Evolutionary conservation across 2,797 vertebrate species (phyloP).

Genomic region (Gephyroberyx darwinii): DNA sequence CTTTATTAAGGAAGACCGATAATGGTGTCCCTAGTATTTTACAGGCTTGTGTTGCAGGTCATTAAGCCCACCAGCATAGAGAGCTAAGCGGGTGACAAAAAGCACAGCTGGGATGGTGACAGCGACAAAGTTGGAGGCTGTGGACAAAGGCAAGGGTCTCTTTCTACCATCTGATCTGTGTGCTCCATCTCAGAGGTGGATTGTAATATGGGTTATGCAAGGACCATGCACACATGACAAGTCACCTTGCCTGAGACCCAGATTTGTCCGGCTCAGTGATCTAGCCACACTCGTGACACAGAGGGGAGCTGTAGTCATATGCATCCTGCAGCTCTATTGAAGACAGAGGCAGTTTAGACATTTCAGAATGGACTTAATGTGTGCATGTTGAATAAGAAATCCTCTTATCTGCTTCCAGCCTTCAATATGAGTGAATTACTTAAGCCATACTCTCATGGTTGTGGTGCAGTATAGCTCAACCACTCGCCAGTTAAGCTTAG

Average conservation of each 20-base stretch:
- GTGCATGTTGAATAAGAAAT: conserved; percentile 8
- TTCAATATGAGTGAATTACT: conserved; percentile 41
- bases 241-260: conserved; percentile 61
- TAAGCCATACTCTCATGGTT: conserved; percentile 21
- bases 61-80: conserved; percentile 65
- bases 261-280: conserved; percentile 56
- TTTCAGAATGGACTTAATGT: neutral
- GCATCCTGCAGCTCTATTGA: conserved; percentile 32
- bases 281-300: conserved; percentile 42
- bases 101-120: conserved; percentile 65
- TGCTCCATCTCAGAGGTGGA: conserved; percentile 43
- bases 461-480: conserved; percentile 16
- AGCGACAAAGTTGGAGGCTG: conserved; percentile 63
- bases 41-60: conserved; percentile 59
- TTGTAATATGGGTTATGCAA: conserved; percentile 54
- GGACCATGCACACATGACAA: conserved; percentile 38
- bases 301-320: conserved; percentile 33
- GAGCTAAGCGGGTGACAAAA: conserved; percentile 40
- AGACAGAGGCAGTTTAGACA: conserved; percentile 46
- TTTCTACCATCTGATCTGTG: conserved; percentile 57
- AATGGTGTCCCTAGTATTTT: conserved; percentile 54
- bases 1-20: conserved; percentile 72
- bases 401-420: conserved; percentile 45
- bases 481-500: neutral
- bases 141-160: conserved; percentile 63